Evolutionary conservation across 2,888 invertebrate species (phyloP), one percentile per base, ranked within the genome.

Genomic region (Micropterix aruncella): DNA sequence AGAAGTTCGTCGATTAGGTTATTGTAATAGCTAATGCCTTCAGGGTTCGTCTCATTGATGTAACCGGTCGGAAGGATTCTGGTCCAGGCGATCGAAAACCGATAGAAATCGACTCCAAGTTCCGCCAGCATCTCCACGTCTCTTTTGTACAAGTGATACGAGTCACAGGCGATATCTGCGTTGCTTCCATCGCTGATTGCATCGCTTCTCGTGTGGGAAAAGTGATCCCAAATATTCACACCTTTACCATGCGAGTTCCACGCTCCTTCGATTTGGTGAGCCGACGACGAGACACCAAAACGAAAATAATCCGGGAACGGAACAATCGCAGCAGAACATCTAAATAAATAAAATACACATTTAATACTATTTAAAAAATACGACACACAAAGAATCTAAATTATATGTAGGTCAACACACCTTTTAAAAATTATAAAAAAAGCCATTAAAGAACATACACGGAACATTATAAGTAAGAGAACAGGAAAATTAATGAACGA

Each of bases 61-160:
- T 75, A 68, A 7, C 84, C 88, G 9, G 70, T 74, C 0, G 88
- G 85, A 50, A 89, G 62, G 40, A 90, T 69, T 42, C 89, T 66
- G 0, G 82, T 62, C 89, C 89, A 90, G 1, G 85, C 77, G 52
- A 84, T 70, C 1, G 83, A 83, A 59, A 84, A 84, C 38, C 83
- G 70, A 59, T 83, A 84, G 47, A 79, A 73, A 51, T 79, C 63
- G 0, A 79, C 80, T 9, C 79, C 77, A 2, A 81, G 59, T 49
- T 79, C 72, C 41, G 66, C 68, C 2, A 80, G 60, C 69, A 80
- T 73, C 59, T 76, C 66, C 1, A 75, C 75, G 56, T 82, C 81
- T 38, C 74, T 64, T 47, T 74, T 74, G 57, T 76, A 80, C 46
- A 74, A 70, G 55, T 80, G 73, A 55, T 81, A 83, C 12, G 80